Percentiles rank a stretch among this genome's conserved stretches.
These are phyloP conservation scores for Blastobasis adustella DNA, from an alignment of 2,888 invertebrate species.

Conservation along the genomic window DNA sequence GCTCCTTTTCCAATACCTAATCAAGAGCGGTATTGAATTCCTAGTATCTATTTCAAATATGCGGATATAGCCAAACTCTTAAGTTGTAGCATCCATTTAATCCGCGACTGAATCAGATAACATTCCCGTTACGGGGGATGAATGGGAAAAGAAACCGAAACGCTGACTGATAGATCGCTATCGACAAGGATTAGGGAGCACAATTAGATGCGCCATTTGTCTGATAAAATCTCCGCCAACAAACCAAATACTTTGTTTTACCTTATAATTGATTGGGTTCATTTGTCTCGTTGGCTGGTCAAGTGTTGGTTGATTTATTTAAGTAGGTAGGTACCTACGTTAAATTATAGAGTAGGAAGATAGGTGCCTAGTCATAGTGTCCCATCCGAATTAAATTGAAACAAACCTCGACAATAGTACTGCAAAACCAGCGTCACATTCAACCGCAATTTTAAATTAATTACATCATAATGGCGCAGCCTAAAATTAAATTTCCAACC, in stretches of 20 bases:
- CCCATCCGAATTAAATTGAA: too few relatives aligned
- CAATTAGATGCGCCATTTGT: constrained; percentile 37
- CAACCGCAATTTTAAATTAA: constrained; percentile 55
- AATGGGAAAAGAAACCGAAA: constrained; percentile 16
- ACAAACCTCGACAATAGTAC: too few relatives aligned
- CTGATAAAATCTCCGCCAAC: constrained; percentile 32
- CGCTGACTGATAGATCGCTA: constrained; percentile 24
- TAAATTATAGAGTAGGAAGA: too few relatives aligned
- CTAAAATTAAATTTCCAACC: constrained; percentile 67
- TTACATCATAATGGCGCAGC: constrained; percentile 54
- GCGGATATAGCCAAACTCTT: too few relatives aligned
- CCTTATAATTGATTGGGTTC: constrained; percentile 18
- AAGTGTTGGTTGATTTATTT: too few relatives aligned
- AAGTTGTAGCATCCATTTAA: too few relatives aligned
- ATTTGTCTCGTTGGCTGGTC: background rate
- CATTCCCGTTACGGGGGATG: constrained; percentile 8
- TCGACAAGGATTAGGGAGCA: constrained; percentile 31
- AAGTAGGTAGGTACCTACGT: too few relatives aligned
- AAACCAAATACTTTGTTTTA: constrained; percentile 18
- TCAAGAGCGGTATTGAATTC: too few relatives aligned
- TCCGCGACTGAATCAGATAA: too few relatives aligned
- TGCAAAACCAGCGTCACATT: background rate
- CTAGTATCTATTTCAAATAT: too few relatives aligned
- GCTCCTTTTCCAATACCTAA: too few relatives aligned
- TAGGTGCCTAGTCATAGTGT: too few relatives aligned